Conservation (phyloP, 2,113 vertebrate genomes). For the Crotalus horridus region DNA sequence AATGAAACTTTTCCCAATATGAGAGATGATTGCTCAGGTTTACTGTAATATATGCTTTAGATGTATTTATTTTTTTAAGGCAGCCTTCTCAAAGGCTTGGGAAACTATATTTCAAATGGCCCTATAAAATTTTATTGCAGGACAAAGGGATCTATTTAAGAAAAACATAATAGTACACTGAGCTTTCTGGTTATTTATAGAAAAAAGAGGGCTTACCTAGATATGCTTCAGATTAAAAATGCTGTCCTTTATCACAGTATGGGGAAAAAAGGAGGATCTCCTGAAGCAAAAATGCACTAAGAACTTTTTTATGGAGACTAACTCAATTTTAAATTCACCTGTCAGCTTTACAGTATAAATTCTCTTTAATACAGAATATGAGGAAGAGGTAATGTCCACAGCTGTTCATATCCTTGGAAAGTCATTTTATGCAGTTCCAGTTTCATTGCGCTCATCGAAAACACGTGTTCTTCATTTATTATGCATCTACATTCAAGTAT, state of each 20-base stretch:
- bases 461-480: constrained; percentile 73
- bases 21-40: background rate
- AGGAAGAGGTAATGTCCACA: constrained; percentile 57
- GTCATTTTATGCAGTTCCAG: constrained; percentile 57
- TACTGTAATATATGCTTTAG: background rate
- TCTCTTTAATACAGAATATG: constrained; percentile 46
- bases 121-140: background rate
- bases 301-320: constrained; percentile 25
- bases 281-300: constrained; percentile 12
- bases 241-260: background rate
- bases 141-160: background rate
- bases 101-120: background rate
- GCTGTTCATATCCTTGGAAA: constrained; percentile 66
- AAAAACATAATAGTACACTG: background rate
- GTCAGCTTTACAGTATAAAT: constrained; percentile 55
- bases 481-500: constrained; percentile 58
- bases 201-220: constrained; percentile 4
- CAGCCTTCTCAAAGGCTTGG: background rate
- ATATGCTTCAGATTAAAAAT: constrained; percentile 19
- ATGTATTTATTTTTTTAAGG: background rate
- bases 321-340: constrained; percentile 51
- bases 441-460: constrained; percentile 67
- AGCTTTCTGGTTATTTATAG: background rate
- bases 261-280: background rate
- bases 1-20: background rate